Conservation (phyloP, 1,140 invertebrate species). For the Bombus cullumanus region DNA sequence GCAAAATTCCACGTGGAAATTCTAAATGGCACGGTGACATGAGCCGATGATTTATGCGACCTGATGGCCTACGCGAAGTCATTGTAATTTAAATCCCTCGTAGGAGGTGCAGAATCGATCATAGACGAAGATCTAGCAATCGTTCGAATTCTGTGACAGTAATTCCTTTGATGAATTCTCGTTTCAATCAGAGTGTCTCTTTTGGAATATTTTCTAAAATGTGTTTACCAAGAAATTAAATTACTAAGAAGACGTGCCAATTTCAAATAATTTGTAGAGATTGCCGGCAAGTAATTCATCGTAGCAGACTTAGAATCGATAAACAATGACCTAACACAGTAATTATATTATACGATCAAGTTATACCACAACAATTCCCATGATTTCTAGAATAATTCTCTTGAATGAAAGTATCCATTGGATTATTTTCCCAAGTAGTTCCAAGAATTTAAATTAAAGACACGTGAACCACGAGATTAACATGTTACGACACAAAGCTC, state of each 20-base stretch:
- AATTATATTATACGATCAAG: too few relatives aligned
- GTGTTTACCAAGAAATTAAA: too few relatives aligned
- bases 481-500: neutral
- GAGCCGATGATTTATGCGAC: slow-evolving; percentile 63
- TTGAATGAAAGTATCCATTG: neutral
- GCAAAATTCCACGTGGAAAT: slow-evolving; percentile 67
- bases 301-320: slow-evolving; percentile 39
- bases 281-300: neutral
- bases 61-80: slow-evolving; percentile 21
- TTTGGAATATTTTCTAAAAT: too few relatives aligned
- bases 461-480: neutral
- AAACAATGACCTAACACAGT: too few relatives aligned
- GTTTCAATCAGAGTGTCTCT: too few relatives aligned
- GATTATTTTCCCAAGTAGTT: neutral
- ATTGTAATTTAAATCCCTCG: slow-evolving; percentile 58
- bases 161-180: too few relatives aligned
- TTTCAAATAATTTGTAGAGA: too few relatives aligned
- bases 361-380: too few relatives aligned
- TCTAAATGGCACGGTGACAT: slow-evolving; percentile 57
- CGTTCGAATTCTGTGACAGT: too few relatives aligned
- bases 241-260: too few relatives aligned
- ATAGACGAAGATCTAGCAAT: neutral
- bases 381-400: too few relatives aligned
- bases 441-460: neutral
- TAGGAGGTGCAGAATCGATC: neutral